phyloP scores from a whole-genome alignment of 2,797 vertebrate species.

The Mus caroli region DNA sequence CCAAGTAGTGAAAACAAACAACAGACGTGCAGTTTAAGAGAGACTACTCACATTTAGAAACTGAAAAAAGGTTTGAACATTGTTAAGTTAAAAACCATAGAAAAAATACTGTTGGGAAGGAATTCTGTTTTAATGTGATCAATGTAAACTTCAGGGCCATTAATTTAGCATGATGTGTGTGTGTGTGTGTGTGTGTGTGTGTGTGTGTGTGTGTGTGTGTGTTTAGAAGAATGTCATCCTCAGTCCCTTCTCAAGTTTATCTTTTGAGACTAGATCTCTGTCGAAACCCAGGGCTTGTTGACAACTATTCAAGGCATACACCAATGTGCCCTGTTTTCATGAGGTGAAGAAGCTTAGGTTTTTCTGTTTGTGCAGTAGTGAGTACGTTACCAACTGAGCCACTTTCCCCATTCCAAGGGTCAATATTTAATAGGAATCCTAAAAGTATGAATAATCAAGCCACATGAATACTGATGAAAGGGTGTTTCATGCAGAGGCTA shows the following conservation, averaged over 20 bases:
- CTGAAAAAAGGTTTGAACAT: neutral
- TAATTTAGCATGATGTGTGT: neutral
- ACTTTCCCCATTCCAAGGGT: neutral
- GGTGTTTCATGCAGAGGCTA: rapidly evolving
- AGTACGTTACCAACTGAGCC: neutral
- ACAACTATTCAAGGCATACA: neutral
- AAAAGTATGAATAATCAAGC: neutral
- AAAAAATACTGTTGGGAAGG: neutral
- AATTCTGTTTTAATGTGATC: neutral
- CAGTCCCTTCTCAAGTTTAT: no score
- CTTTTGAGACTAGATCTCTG: neutral
- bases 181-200: neutral
- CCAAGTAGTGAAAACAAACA: neutral
- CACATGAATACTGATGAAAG: neutral
- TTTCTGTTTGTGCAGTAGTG: neutral
- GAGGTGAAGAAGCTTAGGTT: neutral
- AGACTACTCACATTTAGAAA: slow-evolving; percentile 7
- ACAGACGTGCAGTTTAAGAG: neutral
- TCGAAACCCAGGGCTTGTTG: neutral
- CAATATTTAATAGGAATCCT: neutral
- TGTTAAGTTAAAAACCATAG: neutral
- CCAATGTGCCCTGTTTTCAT: neutral
- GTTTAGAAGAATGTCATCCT: neutral
- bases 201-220: neutral
- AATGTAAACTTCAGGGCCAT: neutral